phyloP scores from a whole-genome alignment of 1,140 invertebrate species.

The Tyrophagus putrescentiae region DNA sequence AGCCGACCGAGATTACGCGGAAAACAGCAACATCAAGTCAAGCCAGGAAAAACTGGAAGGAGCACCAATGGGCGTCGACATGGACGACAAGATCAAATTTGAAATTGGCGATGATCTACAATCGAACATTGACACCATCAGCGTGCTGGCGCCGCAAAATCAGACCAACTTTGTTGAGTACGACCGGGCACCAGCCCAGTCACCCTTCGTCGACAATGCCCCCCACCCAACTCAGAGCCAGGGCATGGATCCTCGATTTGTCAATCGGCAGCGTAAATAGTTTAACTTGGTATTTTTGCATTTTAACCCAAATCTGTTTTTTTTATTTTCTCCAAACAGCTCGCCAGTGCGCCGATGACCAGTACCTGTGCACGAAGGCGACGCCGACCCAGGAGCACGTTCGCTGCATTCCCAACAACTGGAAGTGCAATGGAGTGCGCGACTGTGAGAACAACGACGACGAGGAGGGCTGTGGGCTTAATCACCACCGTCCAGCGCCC shows the following conservation, averaged over 20 bases:
- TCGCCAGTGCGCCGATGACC: not conserved
- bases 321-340: not conserved
- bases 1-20: no score
- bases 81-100: not conserved
- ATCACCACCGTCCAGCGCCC: not conserved
- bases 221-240: not conserved
- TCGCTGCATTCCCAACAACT: slow-evolving; percentile 18
- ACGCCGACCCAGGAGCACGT: not conserved
- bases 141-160: not conserved
- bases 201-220: not conserved
- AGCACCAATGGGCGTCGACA: not conserved
- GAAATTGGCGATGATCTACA: not conserved
- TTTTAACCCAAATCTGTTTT: no score
- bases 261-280: not conserved
- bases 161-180: not conserved
- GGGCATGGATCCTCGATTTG: not conserved
- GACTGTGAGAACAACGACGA: slow-evolving; percentile 19
- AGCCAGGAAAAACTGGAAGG: not conserved
- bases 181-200: not conserved
- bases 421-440: slow-evolving; percentile 16
- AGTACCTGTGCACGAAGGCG: slow-evolving; percentile 9
- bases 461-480: not conserved
- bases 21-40: no score
- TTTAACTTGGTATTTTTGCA: no score
- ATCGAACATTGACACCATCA: not conserved